Conservation (phyloP, 2,113 vertebrate species). For the Plectropomus leopardus region DNA sequence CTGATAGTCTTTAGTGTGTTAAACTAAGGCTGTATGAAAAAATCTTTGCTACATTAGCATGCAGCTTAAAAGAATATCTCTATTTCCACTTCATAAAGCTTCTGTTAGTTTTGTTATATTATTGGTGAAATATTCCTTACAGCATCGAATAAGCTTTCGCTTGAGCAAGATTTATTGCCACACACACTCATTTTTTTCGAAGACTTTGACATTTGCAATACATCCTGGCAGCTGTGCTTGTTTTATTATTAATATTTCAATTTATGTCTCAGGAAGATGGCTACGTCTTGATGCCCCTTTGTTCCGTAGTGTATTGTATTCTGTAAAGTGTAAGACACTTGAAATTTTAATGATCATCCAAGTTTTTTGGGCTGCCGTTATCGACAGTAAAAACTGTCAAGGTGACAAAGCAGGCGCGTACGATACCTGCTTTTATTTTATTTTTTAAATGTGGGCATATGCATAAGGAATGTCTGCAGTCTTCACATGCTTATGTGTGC, state of each 20-base stretch:
- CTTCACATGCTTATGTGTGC: constrained; percentile 27
- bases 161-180: constrained; percentile 6
- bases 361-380: constrained; percentile 23
- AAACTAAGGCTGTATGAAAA: constrained; percentile 9
- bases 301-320: constrained; percentile 7
- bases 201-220: constrained; percentile 37
- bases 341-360: constrained; percentile 31
- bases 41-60: neutral
- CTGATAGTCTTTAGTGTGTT: constrained; percentile 9
- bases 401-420: constrained; percentile 5
- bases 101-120: neutral
- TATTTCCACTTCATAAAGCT: neutral
- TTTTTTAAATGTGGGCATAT: constrained; percentile 1
- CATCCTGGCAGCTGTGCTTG: constrained; percentile 28
- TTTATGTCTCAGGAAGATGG: constrained; percentile 26
- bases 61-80: neutral
- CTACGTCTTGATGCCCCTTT: constrained; percentile 22
- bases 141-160: neutral
- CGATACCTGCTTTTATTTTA: constrained; percentile 19
- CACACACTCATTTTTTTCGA: constrained; percentile 15
- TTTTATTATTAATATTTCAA: constrained; percentile 68
- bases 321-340: constrained; percentile 13
- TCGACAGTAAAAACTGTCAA: constrained; percentile 11
- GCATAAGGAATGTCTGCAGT: constrained; percentile 20
- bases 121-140: neutral